Evolutionary conservation across 92 coral and sea anemone species (phyloP), one percentile per base, ranked within the genome.

Genomic region (Epizoanthus fatuus): DNA sequence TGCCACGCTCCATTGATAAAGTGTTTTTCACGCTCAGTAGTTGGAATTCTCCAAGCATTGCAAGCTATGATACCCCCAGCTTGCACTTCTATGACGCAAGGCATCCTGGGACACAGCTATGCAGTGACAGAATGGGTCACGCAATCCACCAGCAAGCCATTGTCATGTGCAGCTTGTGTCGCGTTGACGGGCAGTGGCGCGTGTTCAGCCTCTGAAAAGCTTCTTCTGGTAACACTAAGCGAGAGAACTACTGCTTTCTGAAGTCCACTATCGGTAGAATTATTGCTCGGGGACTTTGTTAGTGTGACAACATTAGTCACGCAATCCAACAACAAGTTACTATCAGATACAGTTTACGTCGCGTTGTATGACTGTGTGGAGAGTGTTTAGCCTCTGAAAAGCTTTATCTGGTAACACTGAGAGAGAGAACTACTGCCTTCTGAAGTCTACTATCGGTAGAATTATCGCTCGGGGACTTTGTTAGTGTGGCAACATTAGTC

Each of bases 11-110:
- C 44, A 84, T 91, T 40, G 82, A 91, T 57, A 91, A 83, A 69
- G 79, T 91, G 17, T 87, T 91, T 65, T 86, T 91, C 38, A 91
- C 94, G 3, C 70, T 91, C 16, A 91, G 94, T 47, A 84, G 91
- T 45, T 91, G 94, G 94, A 72, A 79, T 15, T 75, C 94, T 9
- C 80, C 88, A 52, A 80, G 73, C 39, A 82, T 91, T 82, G 76
- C 88, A 52, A 58, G 52, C 13, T 91, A 86, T 22, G 40, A 79
- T 32, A 69, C 83, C 39, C 90, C 90, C 15, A 87, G 88, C 16
- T 84, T 91, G 57, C 87, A 49, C 11, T 49, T 49, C 14, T 87
- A 91, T 44, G 94, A 91, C 51, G 87, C 83, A 49, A 59, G 59
- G 20, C 59, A 77, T 58, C 94, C 94, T 10, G 81, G 56, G 38